Base-by-base conservation (phyloP, 2,113 vertebrate species). In the Poeciliopsis occidentalis region DNA sequence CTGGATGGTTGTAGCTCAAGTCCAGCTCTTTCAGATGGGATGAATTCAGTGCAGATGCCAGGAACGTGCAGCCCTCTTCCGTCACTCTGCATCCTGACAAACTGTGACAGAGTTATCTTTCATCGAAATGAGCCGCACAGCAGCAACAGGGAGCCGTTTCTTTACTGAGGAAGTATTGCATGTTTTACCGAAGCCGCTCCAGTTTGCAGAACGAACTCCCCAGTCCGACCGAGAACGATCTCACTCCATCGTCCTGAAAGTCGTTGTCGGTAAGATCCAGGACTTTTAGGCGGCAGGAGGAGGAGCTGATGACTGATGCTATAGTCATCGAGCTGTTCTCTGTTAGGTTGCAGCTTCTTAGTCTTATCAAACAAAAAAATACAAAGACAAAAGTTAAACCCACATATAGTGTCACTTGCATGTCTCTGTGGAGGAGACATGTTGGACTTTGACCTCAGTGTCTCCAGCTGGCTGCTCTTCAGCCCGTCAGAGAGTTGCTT, bases 1-100 rank as follows among this genome's bases (percentile, higher is more conserved):
- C 89, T 1, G 84, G 89, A 60, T 93, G 83, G 76, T 93, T 93
- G 80, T 82, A 87, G 83, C 88, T 91, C 84, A 93, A 73, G 78
- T 93, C 87, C 0, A 90, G 85, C 64, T 92, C 80, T 67, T 22
- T 88, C 69, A 92, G 80, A 22, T 11, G 1, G 3, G 81, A 81
- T 4, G 81, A 79, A 44, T 86, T 91, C 47, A 93, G 31, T n/a
- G 84, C 87, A 2, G 84, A 84, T 0, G 78, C 88, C 68, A 92
- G 63, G 81, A 78, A 91, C 30, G 41, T 79, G 82, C 89, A 92
- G 54, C 92, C 87, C 51, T 72, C 31, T 7, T 90, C 89, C 31
- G 79, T 84, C 37, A 93, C 84, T 44, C 89, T 69, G 60, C 92
- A 93, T 60, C 83, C 67, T 12, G 84, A 72, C 84, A 93, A 60